Evolutionary conservation across 2,888 invertebrate species (phyloP), one percentile per base, ranked within the genome.

Genomic region (Brachypterus glaber): DNA sequence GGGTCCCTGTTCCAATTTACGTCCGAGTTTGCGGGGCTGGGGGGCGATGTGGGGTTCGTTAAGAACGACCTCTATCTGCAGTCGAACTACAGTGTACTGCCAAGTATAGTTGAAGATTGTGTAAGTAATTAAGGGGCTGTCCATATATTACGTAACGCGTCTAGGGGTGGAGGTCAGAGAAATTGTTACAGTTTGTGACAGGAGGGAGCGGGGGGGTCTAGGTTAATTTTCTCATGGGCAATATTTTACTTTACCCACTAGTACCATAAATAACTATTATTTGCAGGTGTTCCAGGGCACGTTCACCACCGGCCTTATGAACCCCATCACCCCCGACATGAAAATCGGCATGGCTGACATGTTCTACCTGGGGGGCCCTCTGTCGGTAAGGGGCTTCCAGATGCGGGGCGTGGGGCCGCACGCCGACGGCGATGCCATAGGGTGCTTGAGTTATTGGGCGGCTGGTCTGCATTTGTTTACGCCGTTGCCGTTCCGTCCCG

Each of bases 1-100:
- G 93, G 93, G 3, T 62, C 76, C 4, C 68, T 82, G 47, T 63
- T 87, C 4, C 81, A 82, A 66, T 70, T 84, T 42, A 76, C 76
- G 3, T 79, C 85, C 52, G 96, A 97, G 66, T 71, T 87, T 53
- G 90, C 93, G 16, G 80, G 92, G 1, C 61, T 93, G 4, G 93
- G 95, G 7, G 97, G 97, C 2, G 86, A 92, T 59, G 79, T 92
- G n/a, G 83, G 86, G 11, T 91, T 90, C 62, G 59, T 90, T 17
- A 88, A 88, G 67, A 85, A 84, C 48, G 90, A 90, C 50, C 59
- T 82, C 5, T 76, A 77, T 50, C 62, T 81, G 13, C 86, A 90
- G 66, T 50, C 51, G 8, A 59, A 60, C 34, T 50, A 52, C 27
- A 73, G 79, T 0, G 63, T 86, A 1, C 64, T 75, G 40, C n/a